Evolutionary conservation across 2,113 vertebrate species (phyloP).

Genomic region (Eptesicus fuscus): DNA sequence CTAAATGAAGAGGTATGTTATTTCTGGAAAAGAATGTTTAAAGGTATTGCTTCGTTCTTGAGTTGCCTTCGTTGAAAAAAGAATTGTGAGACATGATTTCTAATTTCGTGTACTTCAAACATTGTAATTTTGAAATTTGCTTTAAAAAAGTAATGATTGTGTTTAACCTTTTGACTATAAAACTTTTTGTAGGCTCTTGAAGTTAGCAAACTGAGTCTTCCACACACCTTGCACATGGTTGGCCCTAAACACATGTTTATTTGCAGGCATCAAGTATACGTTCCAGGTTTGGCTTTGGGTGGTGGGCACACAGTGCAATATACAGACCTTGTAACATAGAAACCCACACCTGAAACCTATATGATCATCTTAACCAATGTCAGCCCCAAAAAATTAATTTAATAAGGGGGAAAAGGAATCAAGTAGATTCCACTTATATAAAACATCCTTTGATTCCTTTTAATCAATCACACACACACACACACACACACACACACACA

Average conservation of each 20-base stretch:
- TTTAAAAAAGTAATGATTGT: background rate
- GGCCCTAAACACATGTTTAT: background rate
- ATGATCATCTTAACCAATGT: too few relatives aligned
- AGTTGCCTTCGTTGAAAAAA: background rate
- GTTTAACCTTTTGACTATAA: background rate
- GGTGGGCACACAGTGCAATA: too few relatives aligned
- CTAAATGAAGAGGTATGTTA: background rate
- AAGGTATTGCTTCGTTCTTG: background rate
- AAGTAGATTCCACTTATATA: background rate
- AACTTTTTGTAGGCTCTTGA: background rate
- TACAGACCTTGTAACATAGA: too few relatives aligned
- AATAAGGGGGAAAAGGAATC: background rate
- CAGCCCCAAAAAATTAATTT: too few relatives aligned
- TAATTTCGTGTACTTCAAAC: background rate
- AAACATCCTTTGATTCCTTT: background rate
- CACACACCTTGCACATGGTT: too few relatives aligned
- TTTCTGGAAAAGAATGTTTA: background rate
- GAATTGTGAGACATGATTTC: background rate
- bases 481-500: conserved; percentile 20
- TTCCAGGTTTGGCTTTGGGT: too few relatives aligned
- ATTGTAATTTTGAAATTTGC: background rate
- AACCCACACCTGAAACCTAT: too few relatives aligned
- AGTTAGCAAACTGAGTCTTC: background rate
- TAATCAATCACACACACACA: conserved; percentile 17
- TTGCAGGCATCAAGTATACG: background rate